Base-by-base conservation (phyloP, 2,888 invertebrate genomes). In the Diloba caeruleocephala region DNA sequence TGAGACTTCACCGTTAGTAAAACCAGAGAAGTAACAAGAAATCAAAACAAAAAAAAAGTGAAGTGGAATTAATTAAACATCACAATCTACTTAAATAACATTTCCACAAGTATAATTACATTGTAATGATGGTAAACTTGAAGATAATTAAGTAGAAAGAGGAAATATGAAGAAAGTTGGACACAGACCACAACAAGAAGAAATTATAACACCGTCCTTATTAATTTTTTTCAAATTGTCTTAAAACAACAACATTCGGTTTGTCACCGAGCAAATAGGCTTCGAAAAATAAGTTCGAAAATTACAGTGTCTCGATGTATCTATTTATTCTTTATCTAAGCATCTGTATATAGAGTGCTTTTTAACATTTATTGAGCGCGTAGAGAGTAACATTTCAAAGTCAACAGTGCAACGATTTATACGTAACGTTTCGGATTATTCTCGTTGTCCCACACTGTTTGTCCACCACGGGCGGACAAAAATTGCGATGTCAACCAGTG, bases 81-180 rank as follows among this genome's bases (percentile, higher is more conserved):
- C 55, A 62, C 44, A 69, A 71, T 58, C 53, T 71, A 71, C 67
- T 66, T 66, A 67, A 36, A 21, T 45, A 26, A 55, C 58, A 58
- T 58, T 61, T 62, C 51, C 50, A 55, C 44, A 38, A 55, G 50
- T 53, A 70, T 69, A 66, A 69, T 71, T 66, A 69, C 46, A 71
- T 66, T 71, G 33, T 57, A 68, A 71, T 71, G 54, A 64, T 55
- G 61, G 34, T 48, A 57, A 69, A 52, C 49, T 68, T 45, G 33
- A 39, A 51, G 49, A 57, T 59, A 65, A 72, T 69, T 51, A 50
- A 72, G 54, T 52, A 42, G 29, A 43, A 67, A 46, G 57, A 56
- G 52, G 67, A 62, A 58, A 66, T 37, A 33, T 37, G 37, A 51
- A 49, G 56, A 58, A 56, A 57, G 41, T 58, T 54, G 21, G 43